Evolutionary conservation across 2,113 vertebrate genomes (phyloP), one percentile per base, ranked within the genome.

Genomic region (Pachyramphus minor): DNA sequence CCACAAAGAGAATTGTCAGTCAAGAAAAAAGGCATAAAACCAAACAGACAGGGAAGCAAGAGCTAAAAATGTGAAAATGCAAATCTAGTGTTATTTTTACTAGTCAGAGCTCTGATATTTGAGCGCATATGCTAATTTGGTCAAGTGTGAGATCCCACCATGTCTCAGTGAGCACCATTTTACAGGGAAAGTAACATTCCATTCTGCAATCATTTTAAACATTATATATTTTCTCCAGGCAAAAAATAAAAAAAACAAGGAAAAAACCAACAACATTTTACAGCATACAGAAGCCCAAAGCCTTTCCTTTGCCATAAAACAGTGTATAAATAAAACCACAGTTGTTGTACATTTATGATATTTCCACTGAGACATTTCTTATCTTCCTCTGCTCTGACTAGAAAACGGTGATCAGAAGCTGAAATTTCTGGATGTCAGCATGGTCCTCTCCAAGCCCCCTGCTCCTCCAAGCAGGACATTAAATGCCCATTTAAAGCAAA

Each of bases 11-110:
- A 89, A 87, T 85, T 94, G 92, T 96, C 75, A 89, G 53, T 68
- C 84, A 87, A 88, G 85, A 89, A 83, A 90, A 93, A 87, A 93
- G 62, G 89, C 91, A 96, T 58, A 92, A 90, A 96, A 96, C 90
- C 73, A 94, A 95, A 94, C 66, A 96, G 96, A 93, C 83, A 92
- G 45, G 76, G 86, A 93, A 83, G 92, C 20, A 23, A 86, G 88
- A 93, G 89, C 83, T 92, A 95, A 93, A 96, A 95, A 96, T 87
- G 94, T 80, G 77, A 81, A 93, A 95, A 96, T 96, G 93, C 91
- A 95, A 94, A 94, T 94, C 59, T n/a, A 21, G 74, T 91, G 71
- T 96, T 92, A 94, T 96, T 96, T 95, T 96, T 93, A 84, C 95
- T 86, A 96, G 95, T 75, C 80, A 76, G 86, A 93, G 76, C 86